Evolutionary conservation across 2,797 vertebrate species (phyloP).

Genomic region (Limnodromus scolopaceus): DNA sequence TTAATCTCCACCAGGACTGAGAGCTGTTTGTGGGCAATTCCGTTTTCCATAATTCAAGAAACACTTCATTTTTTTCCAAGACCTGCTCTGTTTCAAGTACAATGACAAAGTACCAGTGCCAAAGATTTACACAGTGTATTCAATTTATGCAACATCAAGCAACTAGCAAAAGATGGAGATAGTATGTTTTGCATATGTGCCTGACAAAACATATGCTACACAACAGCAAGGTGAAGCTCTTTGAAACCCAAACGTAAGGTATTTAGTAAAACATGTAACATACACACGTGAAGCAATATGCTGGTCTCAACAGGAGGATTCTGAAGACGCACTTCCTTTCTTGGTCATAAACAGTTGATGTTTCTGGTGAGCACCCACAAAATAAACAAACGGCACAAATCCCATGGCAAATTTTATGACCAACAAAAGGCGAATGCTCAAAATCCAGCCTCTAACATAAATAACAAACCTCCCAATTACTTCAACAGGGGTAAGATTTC

Average conservation of each 20-base stretch:
- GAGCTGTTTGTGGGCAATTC: background rate
- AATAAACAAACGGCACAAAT: background rate
- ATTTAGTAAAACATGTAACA: background rate
- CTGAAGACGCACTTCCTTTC: background rate
- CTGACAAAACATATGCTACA: background rate
- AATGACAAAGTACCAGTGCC: background rate
- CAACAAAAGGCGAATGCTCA: background rate
- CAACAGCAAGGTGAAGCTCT: background rate
- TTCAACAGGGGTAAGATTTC: background rate
- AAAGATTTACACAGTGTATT: background rate
- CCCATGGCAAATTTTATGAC: background rate
- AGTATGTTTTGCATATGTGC: background rate
- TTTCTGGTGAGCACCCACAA: background rate
- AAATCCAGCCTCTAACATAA: background rate
- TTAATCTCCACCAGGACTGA: background rate
- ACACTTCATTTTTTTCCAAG: background rate
- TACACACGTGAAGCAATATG: rapidly evolving
- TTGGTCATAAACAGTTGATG: background rate
- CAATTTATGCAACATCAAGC: background rate
- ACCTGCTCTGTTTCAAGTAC: background rate
- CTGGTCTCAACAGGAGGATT: background rate
- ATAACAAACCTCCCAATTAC: background rate
- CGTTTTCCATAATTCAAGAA: background rate
- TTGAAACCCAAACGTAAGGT: background rate
- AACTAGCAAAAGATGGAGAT: background rate